These are phyloP conservation scores for Mormyrus iriodes DNA, from an alignment of 2,113 vertebrate species.

Conservation along the genomic window DNA sequence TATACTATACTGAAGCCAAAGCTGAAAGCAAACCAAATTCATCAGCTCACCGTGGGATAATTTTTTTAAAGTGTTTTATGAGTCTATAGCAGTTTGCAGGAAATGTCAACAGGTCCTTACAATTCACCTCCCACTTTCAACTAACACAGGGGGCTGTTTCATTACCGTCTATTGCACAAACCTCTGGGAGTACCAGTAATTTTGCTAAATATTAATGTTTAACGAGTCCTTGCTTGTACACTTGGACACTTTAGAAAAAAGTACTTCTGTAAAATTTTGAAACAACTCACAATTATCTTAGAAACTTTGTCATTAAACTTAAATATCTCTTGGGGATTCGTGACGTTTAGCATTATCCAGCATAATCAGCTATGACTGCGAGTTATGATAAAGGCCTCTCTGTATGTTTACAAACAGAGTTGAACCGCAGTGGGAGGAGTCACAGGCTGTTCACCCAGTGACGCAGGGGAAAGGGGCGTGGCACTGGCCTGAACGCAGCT, in stretches of 20 bases:
- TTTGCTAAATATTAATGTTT: neutral
- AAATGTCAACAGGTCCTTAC: neutral
- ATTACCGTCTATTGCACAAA: neutral
- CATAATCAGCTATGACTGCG: neutral
- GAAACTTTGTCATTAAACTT: neutral
- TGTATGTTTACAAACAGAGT: constrained; percentile 22
- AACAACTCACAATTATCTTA: neutral
- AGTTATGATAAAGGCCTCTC: neutral
- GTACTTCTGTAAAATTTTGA: neutral
- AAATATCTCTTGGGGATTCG: neutral
- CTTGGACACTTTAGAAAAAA: neutral
- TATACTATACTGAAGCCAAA: neutral
- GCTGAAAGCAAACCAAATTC: neutral
- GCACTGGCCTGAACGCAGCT: constrained; percentile 29
- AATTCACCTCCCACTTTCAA: neutral
- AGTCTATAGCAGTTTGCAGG: neutral
- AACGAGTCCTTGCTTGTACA: neutral
- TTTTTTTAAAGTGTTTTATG: neutral
- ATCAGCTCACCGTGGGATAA: neutral
- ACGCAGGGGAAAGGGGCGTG: neutral
- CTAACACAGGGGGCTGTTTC: neutral
- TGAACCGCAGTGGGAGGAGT: constrained; percentile 21
- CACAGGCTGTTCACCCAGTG: neutral
- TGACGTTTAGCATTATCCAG: neutral
- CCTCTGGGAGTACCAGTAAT: neutral